phyloP scores from a whole-genome alignment of 2,113 vertebrate species.

The Alaudala cheleensis region DNA sequence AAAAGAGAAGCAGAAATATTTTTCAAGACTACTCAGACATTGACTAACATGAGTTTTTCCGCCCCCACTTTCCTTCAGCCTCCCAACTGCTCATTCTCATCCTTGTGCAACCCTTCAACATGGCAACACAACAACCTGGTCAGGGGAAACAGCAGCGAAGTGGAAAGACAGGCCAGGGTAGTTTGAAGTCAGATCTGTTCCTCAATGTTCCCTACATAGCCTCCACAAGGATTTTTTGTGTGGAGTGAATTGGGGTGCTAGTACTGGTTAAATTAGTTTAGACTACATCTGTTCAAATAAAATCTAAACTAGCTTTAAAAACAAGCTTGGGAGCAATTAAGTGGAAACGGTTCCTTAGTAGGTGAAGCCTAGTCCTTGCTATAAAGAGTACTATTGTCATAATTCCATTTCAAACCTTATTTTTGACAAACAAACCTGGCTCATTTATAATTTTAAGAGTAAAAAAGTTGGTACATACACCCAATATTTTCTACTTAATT shows the following conservation, averaged over 20 bases:
- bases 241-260: neutral
- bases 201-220: accelerated
- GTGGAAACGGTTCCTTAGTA: neutral
- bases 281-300: neutral
- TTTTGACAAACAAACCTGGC: neutral
- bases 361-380: neutral
- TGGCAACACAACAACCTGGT: neutral
- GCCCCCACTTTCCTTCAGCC: neutral
- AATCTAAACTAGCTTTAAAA: neutral
- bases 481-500: neutral
- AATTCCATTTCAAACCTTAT: neutral
- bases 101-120: neutral
- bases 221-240: neutral
- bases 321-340: neutral
- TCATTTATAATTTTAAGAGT: neutral
- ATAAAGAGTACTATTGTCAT: neutral
- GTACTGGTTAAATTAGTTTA: neutral
- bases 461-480: neutral
- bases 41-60: accelerated
- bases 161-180: neutral
- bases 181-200: neutral
- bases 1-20: neutral
- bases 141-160: neutral
- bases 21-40: neutral
- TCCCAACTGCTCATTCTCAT: neutral